These are phyloP conservation scores for Drosophila nasuta DNA, from an alignment of 1,140 invertebrate species.

Conservation along the genomic window DNA sequence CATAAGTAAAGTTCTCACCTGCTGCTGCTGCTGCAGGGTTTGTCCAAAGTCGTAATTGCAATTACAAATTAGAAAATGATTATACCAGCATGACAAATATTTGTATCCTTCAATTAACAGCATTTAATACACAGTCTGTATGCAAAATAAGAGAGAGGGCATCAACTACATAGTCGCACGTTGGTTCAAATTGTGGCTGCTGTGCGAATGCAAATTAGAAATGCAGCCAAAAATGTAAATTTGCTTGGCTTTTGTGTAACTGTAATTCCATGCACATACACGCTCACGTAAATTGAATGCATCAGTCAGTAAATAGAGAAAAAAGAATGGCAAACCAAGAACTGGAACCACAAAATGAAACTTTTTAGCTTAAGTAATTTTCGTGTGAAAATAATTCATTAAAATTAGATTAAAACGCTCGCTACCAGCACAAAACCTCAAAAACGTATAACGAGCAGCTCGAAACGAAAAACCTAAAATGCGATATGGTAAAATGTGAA, in stretches of 20 bases:
- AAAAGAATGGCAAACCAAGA: conserved; percentile 44
- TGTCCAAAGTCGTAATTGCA: neutral
- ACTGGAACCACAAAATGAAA: conserved; percentile 54
- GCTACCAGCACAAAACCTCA: conserved; percentile 1
- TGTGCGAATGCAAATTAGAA: conserved; percentile 39
- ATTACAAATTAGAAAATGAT: neutral
- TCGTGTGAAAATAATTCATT: conserved; percentile 74
- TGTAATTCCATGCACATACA: conserved; percentile 32
- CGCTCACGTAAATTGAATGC: conserved; percentile 42
- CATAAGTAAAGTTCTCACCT: neutral
- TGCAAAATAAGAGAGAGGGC: neutral
- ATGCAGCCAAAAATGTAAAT: conserved; percentile 55
- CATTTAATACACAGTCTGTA: neutral
- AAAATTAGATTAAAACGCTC: conserved; percentile 62
- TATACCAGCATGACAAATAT: neutral
- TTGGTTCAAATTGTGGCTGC: neutral
- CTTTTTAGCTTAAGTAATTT: conserved; percentile 56
- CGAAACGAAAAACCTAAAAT: neutral
- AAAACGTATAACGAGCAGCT: neutral
- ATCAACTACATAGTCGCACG: neutral
- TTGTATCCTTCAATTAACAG: neutral
- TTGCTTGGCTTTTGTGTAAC: conserved; percentile 60
- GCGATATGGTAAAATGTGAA: neutral
- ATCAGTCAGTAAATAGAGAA: conserved; percentile 11
- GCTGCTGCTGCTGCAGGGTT: neutral